phyloP scores from a whole-genome alignment of 2,797 vertebrate species.

The Orestias chungarensis region DNA sequence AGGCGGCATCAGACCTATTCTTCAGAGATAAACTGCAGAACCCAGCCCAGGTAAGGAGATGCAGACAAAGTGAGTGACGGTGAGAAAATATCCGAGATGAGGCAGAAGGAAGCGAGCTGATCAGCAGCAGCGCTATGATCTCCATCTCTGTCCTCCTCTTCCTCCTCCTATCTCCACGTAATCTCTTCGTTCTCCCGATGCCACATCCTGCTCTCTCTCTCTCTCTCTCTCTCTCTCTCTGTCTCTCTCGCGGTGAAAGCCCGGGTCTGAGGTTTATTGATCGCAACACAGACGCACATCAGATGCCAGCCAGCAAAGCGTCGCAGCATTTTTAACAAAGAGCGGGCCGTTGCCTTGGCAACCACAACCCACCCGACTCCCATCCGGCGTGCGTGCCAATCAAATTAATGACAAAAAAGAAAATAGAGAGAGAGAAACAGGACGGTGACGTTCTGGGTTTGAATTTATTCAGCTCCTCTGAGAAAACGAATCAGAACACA shows the following conservation, averaged over 20 bases:
- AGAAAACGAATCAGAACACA: slow-evolving; percentile 20
- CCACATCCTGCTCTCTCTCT: slow-evolving; percentile 41
- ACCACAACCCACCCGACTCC: slow-evolving; percentile 79
- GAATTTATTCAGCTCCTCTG: slow-evolving; percentile 8
- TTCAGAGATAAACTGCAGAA: no score
- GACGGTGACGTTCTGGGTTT: slow-evolving; percentile 46
- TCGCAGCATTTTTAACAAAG: slow-evolving; percentile 78
- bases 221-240: slow-evolving; percentile 42
- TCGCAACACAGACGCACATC: slow-evolving; percentile 73
- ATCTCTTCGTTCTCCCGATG: slow-evolving; percentile 53
- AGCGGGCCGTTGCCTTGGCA: slow-evolving; percentile 83
- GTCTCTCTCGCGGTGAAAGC: slow-evolving; percentile 57
- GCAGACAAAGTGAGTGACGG: slow-evolving; percentile 56
- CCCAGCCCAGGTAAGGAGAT: slow-evolving; percentile 50
- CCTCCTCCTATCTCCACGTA: slow-evolving; percentile 31
- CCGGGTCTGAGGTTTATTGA: slow-evolving; percentile 69
- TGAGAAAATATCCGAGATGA: slow-evolving; percentile 62
- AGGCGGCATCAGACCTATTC: no score
- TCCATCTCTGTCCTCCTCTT: slow-evolving; percentile 34
- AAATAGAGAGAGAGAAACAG: slow-evolving; percentile 45
- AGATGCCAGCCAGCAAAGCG: slow-evolving; percentile 79
- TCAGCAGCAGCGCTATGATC: slow-evolving; percentile 46
- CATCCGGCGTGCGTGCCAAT: slow-evolving; percentile 76
- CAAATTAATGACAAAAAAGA: slow-evolving; percentile 68
- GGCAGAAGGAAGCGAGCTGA: slow-evolving; percentile 47